A percentile compares a stretch with the other conserved stretches of the same genome.
phyloP scores from a whole-genome alignment of 2,888 invertebrate species.

The Colletes collaris region DNA sequence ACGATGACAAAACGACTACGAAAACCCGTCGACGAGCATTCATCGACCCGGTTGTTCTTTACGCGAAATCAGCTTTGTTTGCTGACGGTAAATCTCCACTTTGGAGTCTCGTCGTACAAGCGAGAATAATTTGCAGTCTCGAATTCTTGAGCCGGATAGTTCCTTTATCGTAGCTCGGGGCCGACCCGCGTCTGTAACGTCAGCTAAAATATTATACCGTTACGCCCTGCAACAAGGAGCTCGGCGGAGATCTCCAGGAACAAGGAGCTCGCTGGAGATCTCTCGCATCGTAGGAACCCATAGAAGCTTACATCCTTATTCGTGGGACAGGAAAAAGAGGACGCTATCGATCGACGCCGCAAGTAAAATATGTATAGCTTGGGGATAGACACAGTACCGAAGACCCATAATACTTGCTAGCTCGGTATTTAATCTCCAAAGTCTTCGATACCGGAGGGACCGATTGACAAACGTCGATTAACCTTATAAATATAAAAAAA shows the following conservation, averaged over 20 bases:
- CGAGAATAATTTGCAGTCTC: conserved; percentile 23
- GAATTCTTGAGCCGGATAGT: conserved; percentile 21
- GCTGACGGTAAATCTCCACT: not conserved
- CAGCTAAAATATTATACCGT: conserved; percentile 48
- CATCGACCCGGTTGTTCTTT: not conserved
- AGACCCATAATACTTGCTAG: conserved; percentile 51
- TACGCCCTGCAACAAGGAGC: conserved; percentile 35
- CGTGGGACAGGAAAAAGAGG: conserved; percentile 37
- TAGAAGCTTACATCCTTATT: conserved; percentile 47
- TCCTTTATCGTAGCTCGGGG: conserved; percentile 30
- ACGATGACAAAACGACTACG: no score
- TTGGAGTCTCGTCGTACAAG: not conserved
- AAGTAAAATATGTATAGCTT: conserved; percentile 46
- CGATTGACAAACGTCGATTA: conserved; percentile 24
- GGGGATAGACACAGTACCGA: conserved; percentile 37
- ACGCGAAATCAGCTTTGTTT: not conserved
- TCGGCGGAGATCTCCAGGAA: conserved; percentile 11
- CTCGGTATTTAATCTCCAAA: conserved; percentile 46
- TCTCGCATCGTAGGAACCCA: conserved; percentile 12
- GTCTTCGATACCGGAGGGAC: conserved; percentile 39
- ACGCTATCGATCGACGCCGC: conserved; percentile 52
- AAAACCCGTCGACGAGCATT: no score
- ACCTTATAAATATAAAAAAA: conserved; percentile 2
- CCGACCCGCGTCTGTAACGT: not conserved
- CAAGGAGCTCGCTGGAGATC: conserved; percentile 25